phyloP scores from a whole-genome alignment of 2,113 vertebrate species.

The Sterrhoptilus dennistouni region DNA sequence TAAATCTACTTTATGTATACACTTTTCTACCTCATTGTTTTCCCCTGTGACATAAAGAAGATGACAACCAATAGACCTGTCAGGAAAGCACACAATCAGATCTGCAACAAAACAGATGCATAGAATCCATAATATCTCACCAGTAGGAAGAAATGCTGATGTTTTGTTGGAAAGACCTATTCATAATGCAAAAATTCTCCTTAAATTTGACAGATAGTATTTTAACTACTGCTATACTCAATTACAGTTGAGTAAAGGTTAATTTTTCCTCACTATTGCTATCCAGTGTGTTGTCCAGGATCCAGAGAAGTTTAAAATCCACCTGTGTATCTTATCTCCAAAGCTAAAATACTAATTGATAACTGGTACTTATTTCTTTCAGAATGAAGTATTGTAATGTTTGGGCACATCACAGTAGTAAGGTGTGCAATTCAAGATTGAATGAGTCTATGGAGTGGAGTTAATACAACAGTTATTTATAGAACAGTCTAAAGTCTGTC shows the following conservation, averaged over 20 bases:
- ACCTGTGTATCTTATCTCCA: not conserved
- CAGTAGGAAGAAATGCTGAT: not conserved
- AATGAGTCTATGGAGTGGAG: not conserved
- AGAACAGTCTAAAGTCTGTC: not conserved
- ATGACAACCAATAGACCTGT: not conserved
- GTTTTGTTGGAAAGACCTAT: not conserved
- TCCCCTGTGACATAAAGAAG: not conserved
- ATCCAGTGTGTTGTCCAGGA: not conserved
- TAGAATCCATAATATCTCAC: not conserved
- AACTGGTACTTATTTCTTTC: not conserved
- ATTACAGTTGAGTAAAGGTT: not conserved
- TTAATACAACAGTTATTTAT: not conserved
- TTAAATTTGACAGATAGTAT: not conserved
- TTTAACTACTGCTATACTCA: not conserved
- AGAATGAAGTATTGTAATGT: not conserved
- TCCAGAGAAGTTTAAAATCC: not conserved
- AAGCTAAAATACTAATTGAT: not conserved
- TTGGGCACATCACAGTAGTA: not conserved
- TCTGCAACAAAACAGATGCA: not conserved
- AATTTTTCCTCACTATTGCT: not conserved
- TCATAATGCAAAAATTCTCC: not conserved
- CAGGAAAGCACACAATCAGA: not conserved
- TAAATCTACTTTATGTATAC: not conserved
- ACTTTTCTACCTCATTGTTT: not conserved
- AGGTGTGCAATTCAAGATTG: not conserved